Percentiles rank a stretch among this genome's conserved stretches.
phyloP scores from a whole-genome alignment of 92 coral and sea anemone species.

The Zoanthus sansibaricus region DNA sequence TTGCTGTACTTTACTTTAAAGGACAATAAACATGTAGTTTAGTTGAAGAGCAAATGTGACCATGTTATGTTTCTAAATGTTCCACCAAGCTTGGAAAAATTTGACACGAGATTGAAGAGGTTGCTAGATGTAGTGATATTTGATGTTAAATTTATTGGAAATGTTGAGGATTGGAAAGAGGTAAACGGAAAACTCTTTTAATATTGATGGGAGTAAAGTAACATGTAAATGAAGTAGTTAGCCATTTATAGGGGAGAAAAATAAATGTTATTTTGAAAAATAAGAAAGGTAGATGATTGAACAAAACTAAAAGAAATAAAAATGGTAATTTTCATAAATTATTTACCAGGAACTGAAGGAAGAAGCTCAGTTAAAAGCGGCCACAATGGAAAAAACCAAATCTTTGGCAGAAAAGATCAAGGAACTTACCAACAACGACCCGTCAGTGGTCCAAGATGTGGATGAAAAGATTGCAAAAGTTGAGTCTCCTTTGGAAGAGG shows the following conservation, averaged over 20 bases:
- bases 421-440: constrained; percentile 80
- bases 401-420: constrained; percentile 79
- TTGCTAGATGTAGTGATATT: no score
- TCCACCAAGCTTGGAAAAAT: no score
- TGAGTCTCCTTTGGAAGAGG: constrained; percentile 77
- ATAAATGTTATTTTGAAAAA: no score
- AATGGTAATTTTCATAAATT: background rate
- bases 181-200: background rate
- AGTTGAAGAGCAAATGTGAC: no score
- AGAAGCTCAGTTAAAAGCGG: constrained; percentile 78
- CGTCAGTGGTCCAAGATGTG: constrained; percentile 71
- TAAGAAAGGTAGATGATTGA: background rate
- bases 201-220: no score
- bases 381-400: constrained; percentile 84
- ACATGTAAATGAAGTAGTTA: no score
- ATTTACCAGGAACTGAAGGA: constrained; percentile 71
- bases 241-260: no score
- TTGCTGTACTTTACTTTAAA: no score
- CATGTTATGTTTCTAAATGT: no score
- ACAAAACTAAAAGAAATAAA: background rate
- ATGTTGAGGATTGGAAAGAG: background rate
- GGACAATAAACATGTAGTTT: no score
- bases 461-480: constrained; percentile 73
- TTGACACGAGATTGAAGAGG: no score
- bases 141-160: no score